phyloP scores from a whole-genome alignment of 2,113 vertebrate genomes.

The Morone chrysops region DNA sequence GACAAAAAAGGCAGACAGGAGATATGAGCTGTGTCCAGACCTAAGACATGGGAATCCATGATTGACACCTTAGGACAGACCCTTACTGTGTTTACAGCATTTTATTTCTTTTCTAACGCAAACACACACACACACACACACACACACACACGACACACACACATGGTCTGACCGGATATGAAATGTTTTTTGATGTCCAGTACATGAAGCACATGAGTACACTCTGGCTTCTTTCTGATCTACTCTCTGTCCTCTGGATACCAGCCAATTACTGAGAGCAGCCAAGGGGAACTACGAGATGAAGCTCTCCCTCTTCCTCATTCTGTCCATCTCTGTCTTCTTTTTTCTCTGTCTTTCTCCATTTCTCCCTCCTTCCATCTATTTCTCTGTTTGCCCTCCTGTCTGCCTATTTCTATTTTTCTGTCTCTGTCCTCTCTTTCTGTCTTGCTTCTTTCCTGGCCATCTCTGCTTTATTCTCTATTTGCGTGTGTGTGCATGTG shows the following conservation, averaged over 20 bases:
- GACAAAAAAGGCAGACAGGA: neutral
- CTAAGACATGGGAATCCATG: slow-evolving; percentile 22
- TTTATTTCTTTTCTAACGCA: slow-evolving; percentile 39
- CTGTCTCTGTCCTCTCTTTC: slow-evolving; percentile 39
- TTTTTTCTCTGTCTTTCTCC: slow-evolving; percentile 21
- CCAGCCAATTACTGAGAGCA: slow-evolving; percentile 76
- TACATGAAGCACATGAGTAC: slow-evolving; percentile 75
- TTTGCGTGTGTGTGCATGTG: slow-evolving; percentile 13
- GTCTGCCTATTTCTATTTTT: slow-evolving; percentile 39
- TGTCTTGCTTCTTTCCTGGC: slow-evolving; percentile 19
- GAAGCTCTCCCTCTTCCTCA: slow-evolving; percentile 33
- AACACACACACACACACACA: slow-evolving; percentile 14
- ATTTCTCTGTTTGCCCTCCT: slow-evolving; percentile 24
- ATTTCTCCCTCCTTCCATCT: neutral
- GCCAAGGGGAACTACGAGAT: slow-evolving; percentile 67
- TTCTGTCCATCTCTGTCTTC: slow-evolving; percentile 60
- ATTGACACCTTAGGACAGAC: slow-evolving; percentile 62
- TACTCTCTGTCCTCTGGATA: slow-evolving; percentile 67
- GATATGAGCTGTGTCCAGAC: slow-evolving; percentile 29
- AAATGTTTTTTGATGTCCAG: slow-evolving; percentile 68
- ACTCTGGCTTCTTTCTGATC: slow-evolving; percentile 68
- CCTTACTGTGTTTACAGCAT: slow-evolving; percentile 47
- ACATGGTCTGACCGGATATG: slow-evolving; percentile 47
- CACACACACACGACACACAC: slow-evolving; percentile 24
- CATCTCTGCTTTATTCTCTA: slow-evolving; percentile 43